Base-by-base conservation (phyloP, 1,140 invertebrate genomes). In the Daktulosphaira vitifoliae region DNA sequence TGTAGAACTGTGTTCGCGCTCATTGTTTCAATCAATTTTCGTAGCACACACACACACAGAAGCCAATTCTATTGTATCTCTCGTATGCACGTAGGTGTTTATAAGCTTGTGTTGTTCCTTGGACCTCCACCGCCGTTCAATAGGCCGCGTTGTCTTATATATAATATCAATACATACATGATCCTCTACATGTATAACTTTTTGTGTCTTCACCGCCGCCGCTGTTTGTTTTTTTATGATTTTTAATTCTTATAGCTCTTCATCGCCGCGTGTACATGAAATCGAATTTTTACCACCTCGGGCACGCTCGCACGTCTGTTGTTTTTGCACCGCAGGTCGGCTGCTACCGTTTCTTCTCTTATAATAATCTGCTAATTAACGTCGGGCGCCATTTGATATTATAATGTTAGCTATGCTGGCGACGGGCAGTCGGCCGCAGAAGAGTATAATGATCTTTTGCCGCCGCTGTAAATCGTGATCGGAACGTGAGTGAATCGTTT, bases 281-380 rank as follows among this genome's bases (percentile, higher is more conserved):
- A 62, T 62, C 56, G 56, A 62, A 62, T 62, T 62, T 62, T 62
- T 62, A 62, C 56, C 42, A 48, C 56, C 56, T 62, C 56, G 38
- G 56, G 56, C 53, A 29, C 54, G 56, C 56, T 23, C 56, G 26
- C 18, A 16, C 42, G 23, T 48, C 18, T 11, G 44, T 62, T 62
- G 56, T 62, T 62, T 62, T 48, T 46, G 42, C 44, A 62, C 56
- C 56, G 25, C 56, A 25, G 56, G 56, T 29, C 15, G 18, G 56
- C 42, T 62, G 56, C 56, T 62, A 62, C 56, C 56, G 56, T 62
- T 62, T 62, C 56, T 62, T 62, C 29, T 33, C 11, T 33, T 33
- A 33, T 33, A 33, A 33, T 62, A 62, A 62, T 46, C 56, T 39
- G 56, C 56, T 62, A 62, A 62, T 62, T 62, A 62, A 62, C 56